Percentiles rank a stretch among this genome's conserved stretches.
These are phyloP conservation scores for Aromia moschata DNA, from an alignment of 2,888 invertebrate genomes.

Conservation along the genomic window DNA sequence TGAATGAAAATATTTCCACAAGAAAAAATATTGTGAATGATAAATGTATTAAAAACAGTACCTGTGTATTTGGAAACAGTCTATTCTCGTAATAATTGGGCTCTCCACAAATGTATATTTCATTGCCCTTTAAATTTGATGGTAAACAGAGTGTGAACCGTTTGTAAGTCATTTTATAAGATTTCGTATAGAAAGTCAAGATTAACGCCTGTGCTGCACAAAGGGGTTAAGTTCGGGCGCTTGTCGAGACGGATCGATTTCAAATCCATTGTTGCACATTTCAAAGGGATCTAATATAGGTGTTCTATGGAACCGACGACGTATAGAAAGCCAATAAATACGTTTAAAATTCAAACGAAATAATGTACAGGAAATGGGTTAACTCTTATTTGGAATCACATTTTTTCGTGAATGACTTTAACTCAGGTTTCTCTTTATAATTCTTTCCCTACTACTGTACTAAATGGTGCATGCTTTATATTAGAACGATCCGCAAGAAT, in stretches of 20 bases:
- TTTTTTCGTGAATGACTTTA: not conserved
- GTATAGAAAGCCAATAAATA: constrained; percentile 25
- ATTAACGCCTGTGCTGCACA: constrained; percentile 46
- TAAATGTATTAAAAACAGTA: too few species aligned
- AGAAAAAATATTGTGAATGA: too few species aligned
- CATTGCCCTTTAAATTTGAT: too few species aligned
- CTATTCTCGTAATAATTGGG: too few species aligned
- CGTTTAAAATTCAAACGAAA: constrained; percentile 7
- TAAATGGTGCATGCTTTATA: too few species aligned
- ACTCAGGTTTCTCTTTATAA: not conserved
- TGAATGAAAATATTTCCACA: too few species aligned
- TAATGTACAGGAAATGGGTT: not conserved
- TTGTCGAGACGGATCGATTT: constrained; percentile 33
- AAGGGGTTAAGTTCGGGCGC: constrained; percentile 39
- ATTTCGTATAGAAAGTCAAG: constrained; percentile 48
- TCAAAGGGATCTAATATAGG: constrained; percentile 31
- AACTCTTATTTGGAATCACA: not conserved
- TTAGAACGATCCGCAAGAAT: too few species aligned
- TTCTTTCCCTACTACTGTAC: not conserved
- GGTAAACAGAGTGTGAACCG: too few species aligned
- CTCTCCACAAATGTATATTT: too few species aligned
- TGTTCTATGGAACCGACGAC: constrained; percentile 6
- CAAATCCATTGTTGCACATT: constrained; percentile 31
- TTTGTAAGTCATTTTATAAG: constrained; percentile 48
- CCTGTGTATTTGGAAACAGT: too few species aligned